Percentiles rank a stretch among this genome's conserved stretches.
These are phyloP conservation scores for Anhinga rufa DNA, from an alignment of 2,113 vertebrate genomes.

Conservation along the genomic window DNA sequence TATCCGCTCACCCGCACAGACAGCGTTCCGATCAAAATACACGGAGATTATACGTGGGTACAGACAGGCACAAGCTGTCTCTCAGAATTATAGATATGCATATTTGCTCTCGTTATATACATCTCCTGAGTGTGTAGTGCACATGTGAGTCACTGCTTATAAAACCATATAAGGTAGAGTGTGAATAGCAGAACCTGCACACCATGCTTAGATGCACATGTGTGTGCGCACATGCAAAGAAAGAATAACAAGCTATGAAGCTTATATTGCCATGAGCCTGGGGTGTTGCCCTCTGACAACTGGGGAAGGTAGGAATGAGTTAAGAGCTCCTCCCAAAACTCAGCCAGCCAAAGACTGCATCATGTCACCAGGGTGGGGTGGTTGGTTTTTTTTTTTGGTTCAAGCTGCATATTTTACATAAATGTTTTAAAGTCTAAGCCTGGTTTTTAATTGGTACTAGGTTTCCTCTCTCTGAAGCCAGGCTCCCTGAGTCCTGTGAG, in stretches of 20 bases:
- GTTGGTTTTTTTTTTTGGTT: not conserved
- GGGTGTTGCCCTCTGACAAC: not conserved
- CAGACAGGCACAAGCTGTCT: conserved; percentile 38
- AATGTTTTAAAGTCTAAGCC: conserved; percentile 13
- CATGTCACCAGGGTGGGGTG: not conserved
- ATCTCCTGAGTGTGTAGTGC: not conserved
- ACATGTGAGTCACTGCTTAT: not conserved
- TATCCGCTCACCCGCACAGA: not conserved
- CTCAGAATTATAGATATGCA: not conserved
- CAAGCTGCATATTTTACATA: not conserved
- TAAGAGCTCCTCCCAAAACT: not conserved
- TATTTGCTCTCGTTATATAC: not conserved
- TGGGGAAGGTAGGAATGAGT: not conserved
- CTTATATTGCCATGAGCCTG: not conserved
- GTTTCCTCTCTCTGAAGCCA: conserved; percentile 25
- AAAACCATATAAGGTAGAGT: not conserved
- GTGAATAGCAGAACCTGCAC: not conserved
- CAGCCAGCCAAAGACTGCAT: not conserved
- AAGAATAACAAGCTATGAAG: not conserved
- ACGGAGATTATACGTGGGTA: not conserved
- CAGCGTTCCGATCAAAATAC: not conserved
- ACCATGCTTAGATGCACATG: not conserved
- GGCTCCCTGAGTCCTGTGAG: conserved; percentile 2
- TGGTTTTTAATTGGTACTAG: conserved; percentile 29
- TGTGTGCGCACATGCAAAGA: not conserved